phyloP scores from a whole-genome alignment of 2,888 invertebrate species.

The Mesorhabditis spiculigera region DNA sequence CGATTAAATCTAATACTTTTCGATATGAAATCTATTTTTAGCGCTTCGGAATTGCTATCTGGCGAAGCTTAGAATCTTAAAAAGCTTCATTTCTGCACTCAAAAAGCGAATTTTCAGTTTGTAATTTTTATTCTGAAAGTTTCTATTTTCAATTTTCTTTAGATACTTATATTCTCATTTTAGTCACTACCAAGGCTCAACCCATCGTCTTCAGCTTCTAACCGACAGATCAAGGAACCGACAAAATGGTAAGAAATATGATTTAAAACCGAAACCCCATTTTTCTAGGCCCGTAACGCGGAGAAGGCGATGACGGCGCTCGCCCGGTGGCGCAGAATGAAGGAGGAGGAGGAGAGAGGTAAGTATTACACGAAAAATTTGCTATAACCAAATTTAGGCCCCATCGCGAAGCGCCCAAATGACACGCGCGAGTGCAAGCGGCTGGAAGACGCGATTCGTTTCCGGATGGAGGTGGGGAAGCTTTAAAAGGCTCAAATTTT shows the following conservation, averaged over 20 bases:
- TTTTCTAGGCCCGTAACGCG: conserved; percentile 81
- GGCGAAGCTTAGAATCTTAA: no score
- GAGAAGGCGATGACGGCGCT: conserved; percentile 98
- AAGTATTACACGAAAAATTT: conserved; percentile 9
- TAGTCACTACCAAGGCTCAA: no score
- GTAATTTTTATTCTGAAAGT: not conserved
- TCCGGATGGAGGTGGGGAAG: conserved; percentile 75
- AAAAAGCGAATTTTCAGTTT: not conserved
- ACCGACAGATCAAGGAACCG: not conserved
- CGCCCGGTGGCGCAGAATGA: conserved; percentile 95
- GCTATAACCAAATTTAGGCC: conserved; percentile 31
- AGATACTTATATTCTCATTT: no score
- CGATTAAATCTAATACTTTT: no score
- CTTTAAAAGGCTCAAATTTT: not conserved
- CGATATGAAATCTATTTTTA: no score
- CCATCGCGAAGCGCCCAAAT: conserved; percentile 51
- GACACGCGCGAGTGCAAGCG: conserved; percentile 87
- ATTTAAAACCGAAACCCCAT: conserved; percentile 6
- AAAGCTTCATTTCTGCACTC: no score
- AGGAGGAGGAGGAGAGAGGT: conserved; percentile 73
- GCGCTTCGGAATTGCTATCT: no score
- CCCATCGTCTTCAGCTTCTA: not conserved
- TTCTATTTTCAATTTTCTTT: not conserved
- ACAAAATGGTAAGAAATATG: not conserved
- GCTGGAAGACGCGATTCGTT: conserved; percentile 77